Evolutionary conservation across 2,113 vertebrate genomes (phyloP).

Genomic region (Pongo abelii): DNA sequence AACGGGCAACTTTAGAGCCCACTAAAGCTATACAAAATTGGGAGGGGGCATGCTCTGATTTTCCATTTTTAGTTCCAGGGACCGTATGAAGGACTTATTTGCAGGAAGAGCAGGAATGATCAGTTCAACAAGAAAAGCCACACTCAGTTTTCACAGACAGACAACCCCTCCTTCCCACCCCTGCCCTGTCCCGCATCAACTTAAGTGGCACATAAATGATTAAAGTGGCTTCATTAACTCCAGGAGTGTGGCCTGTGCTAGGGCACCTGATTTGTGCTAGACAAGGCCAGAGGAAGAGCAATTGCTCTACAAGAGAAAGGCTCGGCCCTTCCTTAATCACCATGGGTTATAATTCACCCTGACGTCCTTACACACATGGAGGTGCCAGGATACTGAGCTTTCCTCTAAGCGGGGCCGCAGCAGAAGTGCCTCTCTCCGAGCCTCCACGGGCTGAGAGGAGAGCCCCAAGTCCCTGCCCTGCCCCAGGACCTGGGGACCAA

Average conservation of each 20-base stretch:
- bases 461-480: background rate
- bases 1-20: background rate
- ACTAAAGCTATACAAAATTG: background rate
- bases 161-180: background rate
- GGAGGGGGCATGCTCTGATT: background rate
- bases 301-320: background rate
- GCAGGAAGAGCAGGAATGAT: background rate
- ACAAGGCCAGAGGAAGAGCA: too few species aligned
- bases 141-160: background rate
- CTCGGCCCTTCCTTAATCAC: background rate
- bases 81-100: background rate
- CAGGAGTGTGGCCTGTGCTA: background rate
- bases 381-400: fast-evolving
- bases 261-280: background rate
- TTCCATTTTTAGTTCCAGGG: background rate
- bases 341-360: background rate
- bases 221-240: background rate
- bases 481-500: background rate
- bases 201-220: background rate
- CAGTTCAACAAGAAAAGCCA: background rate
- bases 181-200: background rate
- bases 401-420: background rate
- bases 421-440: too few species aligned
- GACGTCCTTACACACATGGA: fast-evolving
- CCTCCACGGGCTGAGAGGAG: background rate